phyloP scores from a whole-genome alignment of 2,888 invertebrate species.

The Diadegma fenestrale region DNA sequence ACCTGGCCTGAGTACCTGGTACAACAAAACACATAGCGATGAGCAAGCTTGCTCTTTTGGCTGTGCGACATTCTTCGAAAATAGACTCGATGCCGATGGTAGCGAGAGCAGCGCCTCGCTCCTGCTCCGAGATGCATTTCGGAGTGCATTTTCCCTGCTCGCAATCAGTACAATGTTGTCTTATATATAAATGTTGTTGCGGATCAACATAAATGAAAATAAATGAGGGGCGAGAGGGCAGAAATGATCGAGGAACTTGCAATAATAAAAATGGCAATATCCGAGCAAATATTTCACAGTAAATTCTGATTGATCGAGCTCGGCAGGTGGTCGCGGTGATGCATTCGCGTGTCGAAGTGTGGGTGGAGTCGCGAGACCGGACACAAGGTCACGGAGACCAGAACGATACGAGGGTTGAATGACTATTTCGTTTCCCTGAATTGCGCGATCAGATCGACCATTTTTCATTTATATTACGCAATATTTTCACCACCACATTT shows the following conservation, averaged over 20 bases:
- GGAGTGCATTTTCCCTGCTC: slow-evolving; percentile 4
- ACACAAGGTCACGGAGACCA: slow-evolving; percentile 67
- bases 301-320: slow-evolving; percentile 69
- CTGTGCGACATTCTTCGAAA: slow-evolving; percentile 80
- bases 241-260: neutral
- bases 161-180: slow-evolving; percentile 20
- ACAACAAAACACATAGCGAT: slow-evolving; percentile 43
- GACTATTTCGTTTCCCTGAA: slow-evolving; percentile 54
- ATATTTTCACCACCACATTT: slow-evolving; percentile 16
- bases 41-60: slow-evolving; percentile 76
- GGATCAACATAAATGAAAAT: neutral
- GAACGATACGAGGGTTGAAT: slow-evolving; percentile 67
- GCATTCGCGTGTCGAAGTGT: slow-evolving; percentile 53
- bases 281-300: slow-evolving; percentile 13
- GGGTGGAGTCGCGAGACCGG: slow-evolving; percentile 55
- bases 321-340: slow-evolving; percentile 72
- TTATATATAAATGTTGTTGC: neutral
- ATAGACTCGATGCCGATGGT: slow-evolving; percentile 78
- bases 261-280: neutral
- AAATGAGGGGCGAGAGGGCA: slow-evolving; percentile 17
- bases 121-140: neutral
- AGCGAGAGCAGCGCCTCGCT: slow-evolving; percentile 10
- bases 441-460: neutral
- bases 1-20: slow-evolving; percentile 71
- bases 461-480: slow-evolving; percentile 12